Conservation (phyloP, 1,140 invertebrate genomes). For the Platorchestia sp. region DNA sequence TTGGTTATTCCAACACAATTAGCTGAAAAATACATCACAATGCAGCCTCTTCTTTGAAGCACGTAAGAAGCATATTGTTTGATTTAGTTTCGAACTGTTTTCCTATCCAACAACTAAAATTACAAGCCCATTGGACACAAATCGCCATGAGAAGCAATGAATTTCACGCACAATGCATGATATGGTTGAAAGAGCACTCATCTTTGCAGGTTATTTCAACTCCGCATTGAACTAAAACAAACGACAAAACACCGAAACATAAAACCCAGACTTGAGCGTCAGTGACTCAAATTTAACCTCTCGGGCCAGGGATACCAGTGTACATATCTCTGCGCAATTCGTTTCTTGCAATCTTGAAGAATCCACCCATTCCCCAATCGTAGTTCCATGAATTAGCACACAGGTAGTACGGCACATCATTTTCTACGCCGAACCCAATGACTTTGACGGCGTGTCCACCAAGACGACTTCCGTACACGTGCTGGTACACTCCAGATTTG, state of each 20-base stretch:
- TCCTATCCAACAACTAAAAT: too few species aligned
- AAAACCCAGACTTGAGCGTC: neutral
- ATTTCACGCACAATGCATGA: neutral
- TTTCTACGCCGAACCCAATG: slow-evolving; percentile 88
- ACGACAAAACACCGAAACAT: neutral
- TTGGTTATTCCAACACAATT: neutral
- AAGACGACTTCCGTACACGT: slow-evolving; percentile 80
- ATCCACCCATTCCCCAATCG: slow-evolving; percentile 84
- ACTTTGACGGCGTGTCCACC: slow-evolving; percentile 93
- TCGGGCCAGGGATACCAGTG: neutral
- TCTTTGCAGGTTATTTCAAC: neutral
- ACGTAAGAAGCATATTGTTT: too few species aligned
- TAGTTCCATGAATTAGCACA: slow-evolving; percentile 94
- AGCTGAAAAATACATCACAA: neutral
- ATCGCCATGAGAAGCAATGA: too few species aligned
- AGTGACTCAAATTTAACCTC: neutral
- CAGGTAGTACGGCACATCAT: slow-evolving; percentile 87
- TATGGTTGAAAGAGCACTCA: neutral
- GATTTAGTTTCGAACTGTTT: too few species aligned
- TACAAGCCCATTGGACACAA: too few species aligned
- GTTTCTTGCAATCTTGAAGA: slow-evolving; percentile 88
- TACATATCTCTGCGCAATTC: neutral
- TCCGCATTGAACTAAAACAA: neutral
- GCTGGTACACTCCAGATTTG: slow-evolving; percentile 90
- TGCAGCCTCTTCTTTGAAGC: neutral